phyloP scores from a whole-genome alignment of 1,140 invertebrate genomes.

The Pogonomyrmex californicus region DNA sequence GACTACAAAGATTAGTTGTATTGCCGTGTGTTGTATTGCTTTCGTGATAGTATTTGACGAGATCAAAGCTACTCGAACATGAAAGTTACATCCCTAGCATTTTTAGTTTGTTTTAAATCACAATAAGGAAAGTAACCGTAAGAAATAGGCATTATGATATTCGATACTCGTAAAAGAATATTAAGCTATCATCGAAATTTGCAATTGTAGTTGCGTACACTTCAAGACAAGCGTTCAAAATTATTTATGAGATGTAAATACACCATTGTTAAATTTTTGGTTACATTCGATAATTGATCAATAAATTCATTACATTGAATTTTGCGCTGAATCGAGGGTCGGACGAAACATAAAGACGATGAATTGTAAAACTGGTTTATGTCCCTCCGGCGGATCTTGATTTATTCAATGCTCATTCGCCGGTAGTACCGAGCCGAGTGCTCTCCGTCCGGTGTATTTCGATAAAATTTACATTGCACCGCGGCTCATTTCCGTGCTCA shows the following conservation, averaged over 20 bases:
- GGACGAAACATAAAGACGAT: constrained; percentile 9
- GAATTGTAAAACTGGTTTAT: constrained; percentile 27
- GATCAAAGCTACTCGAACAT: constrained; percentile 41
- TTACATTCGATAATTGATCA: neutral
- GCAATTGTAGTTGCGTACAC: neutral
- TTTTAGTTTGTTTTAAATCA: constrained; percentile 11
- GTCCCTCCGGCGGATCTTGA: neutral
- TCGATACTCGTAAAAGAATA: neutral
- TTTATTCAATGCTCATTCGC: constrained; percentile 39
- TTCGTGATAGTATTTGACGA: constrained; percentile 50
- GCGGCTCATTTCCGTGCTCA: constrained; percentile 44
- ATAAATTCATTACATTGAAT: neutral
- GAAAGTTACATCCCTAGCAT: constrained; percentile 10
- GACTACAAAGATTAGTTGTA: constrained; percentile 52
- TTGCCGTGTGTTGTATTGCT: constrained; percentile 5
- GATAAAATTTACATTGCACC: constrained; percentile 49
- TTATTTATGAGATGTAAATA: neutral
- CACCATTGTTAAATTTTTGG: neutral
- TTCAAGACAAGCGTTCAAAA: neutral
- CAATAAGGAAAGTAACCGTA: neutral
- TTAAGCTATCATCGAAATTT: neutral
- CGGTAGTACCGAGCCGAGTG: neutral
- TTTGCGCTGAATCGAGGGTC: neutral
- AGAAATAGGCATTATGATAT: neutral
- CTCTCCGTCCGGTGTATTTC: constrained; percentile 12